A percentile compares a stretch with the other conserved stretches of the same genome.
These are phyloP conservation scores for Spongilla lacustris DNA, from an alignment of 37 sponge, comb jelly and placozoan species.

Conservation along the genomic window DNA sequence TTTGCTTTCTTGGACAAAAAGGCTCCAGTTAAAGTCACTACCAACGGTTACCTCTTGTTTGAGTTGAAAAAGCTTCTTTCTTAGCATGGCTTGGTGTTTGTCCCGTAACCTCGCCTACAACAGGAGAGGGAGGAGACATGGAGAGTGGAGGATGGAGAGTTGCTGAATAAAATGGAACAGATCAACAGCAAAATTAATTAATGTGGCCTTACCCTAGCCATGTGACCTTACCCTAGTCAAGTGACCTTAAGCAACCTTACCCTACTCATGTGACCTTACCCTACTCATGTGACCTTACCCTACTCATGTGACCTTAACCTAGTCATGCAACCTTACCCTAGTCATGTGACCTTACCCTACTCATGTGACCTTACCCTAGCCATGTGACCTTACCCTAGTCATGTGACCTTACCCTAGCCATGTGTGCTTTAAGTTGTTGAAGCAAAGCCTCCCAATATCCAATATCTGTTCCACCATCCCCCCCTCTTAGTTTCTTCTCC, in stretches of 20 bases:
- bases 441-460: slow-evolving; percentile 92
- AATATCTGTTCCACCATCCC: slow-evolving; percentile 80
- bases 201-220: slow-evolving; percentile 63
- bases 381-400: too few species aligned
- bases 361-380: slow-evolving; percentile 63
- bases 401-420: too few species aligned
- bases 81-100: slow-evolving; percentile 88
- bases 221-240: too few species aligned
- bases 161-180: too few species aligned
- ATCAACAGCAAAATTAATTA: too few species aligned
- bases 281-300: too few species aligned
- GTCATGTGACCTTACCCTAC: too few species aligned
- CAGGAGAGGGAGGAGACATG: not conserved
- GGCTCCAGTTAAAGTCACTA: not conserved
- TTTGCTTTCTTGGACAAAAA: too few species aligned
- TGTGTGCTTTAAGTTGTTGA: slow-evolving; percentile 84
- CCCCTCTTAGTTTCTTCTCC: slow-evolving; percentile 62
- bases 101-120: slow-evolving; percentile 83
- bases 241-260: too few species aligned
- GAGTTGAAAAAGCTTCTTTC: slow-evolving; percentile 76
- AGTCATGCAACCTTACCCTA: too few species aligned
- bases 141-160: not conserved
- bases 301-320: too few species aligned
- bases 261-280: too few species aligned
- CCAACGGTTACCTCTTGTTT: slow-evolving; percentile 61